A percentile compares a stretch with the other conserved stretches of the same genome.
phyloP scores from a whole-genome alignment of 2,888 invertebrate species.

The Slavum lentiscoides region DNA sequence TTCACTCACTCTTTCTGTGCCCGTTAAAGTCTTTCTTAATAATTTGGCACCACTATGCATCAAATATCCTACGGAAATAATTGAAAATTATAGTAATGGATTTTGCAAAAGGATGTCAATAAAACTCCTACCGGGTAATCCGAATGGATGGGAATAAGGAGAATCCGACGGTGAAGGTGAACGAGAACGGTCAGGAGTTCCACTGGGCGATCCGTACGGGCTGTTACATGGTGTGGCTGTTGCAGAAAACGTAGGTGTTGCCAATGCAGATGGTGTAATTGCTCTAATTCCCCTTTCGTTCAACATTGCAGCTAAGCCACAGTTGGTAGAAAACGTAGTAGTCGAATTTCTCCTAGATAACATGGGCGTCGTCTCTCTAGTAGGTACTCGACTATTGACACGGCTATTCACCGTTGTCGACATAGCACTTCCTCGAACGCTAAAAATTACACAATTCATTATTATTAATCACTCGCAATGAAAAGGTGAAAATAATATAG shows the following conservation, averaged over 20 bases:
- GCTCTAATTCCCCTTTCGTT: constrained; percentile 77
- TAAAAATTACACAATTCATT: constrained; percentile 56
- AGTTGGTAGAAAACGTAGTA: constrained; percentile 75
- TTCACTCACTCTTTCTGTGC: constrained; percentile 54
- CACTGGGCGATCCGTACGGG: constrained; percentile 62
- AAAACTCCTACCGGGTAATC: constrained; percentile 63
- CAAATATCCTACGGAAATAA: constrained; percentile 61
- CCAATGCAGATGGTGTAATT: constrained; percentile 70
- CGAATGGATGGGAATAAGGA: constrained; percentile 63
- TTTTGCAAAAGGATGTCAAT: background rate
- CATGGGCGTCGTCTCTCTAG: constrained; percentile 60
- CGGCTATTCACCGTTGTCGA: constrained; percentile 66
- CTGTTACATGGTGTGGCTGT: constrained; percentile 89
- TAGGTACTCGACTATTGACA: constrained; percentile 57
- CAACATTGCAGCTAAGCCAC: constrained; percentile 75
- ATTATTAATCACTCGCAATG: background rate
- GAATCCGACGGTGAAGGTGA: constrained; percentile 66
- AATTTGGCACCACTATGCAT: constrained; percentile 71
- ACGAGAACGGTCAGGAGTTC: constrained; percentile 65
- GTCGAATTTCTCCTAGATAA: constrained; percentile 79
- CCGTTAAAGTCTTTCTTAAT: constrained; percentile 66
- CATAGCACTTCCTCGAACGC: constrained; percentile 68
- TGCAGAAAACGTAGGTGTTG: constrained; percentile 73
- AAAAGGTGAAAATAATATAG: background rate
- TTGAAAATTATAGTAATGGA: constrained; percentile 49